Conservation (phyloP, 2,797 vertebrate genomes). For the Merluccius polli region DNA sequence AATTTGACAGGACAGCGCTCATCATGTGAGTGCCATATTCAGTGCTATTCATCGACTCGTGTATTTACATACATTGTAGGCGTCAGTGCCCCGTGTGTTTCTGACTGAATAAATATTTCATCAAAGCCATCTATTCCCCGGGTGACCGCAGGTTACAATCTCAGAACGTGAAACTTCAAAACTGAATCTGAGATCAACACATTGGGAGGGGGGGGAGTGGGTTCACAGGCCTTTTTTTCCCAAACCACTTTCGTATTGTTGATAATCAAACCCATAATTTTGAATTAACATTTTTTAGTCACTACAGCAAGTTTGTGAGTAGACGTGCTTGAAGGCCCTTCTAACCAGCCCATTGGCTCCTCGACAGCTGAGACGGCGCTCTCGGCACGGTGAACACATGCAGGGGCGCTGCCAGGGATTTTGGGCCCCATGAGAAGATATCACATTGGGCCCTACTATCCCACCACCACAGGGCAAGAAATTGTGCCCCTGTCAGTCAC, state of each 20-base stretch:
- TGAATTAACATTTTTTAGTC: slow-evolving; percentile 4
- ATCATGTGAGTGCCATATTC: slow-evolving; percentile 12
- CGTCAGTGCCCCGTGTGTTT: slow-evolving; percentile 19
- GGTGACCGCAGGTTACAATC: slow-evolving; percentile 19
- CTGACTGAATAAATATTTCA: slow-evolving; percentile 31
- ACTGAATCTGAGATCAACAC: slow-evolving; percentile 7
- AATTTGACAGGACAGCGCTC: slow-evolving; percentile 9
- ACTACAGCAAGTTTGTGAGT: neutral
- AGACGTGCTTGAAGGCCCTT: neutral
- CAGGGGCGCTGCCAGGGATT: too few species aligned
- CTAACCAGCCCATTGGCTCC: neutral
- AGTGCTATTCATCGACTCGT: slow-evolving; percentile 9
- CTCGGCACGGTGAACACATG: neutral
- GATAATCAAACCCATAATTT: slow-evolving; percentile 27
- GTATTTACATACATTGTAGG: slow-evolving; percentile 26
- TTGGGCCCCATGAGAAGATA: too few species aligned
- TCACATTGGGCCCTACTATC: too few species aligned
- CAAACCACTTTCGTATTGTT: slow-evolving; percentile 6
- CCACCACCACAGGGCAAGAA: too few species aligned
- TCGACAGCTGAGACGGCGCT: neutral
- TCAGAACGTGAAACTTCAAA: neutral
- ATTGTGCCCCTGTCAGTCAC: too few species aligned
- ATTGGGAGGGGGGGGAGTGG: neutral
- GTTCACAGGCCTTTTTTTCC: neutral
- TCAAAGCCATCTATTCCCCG: slow-evolving; percentile 26